These are phyloP conservation scores for Bryconaethiops microstoma DNA, from an alignment of 2,797 vertebrate genomes.

Conservation along the genomic window DNA sequence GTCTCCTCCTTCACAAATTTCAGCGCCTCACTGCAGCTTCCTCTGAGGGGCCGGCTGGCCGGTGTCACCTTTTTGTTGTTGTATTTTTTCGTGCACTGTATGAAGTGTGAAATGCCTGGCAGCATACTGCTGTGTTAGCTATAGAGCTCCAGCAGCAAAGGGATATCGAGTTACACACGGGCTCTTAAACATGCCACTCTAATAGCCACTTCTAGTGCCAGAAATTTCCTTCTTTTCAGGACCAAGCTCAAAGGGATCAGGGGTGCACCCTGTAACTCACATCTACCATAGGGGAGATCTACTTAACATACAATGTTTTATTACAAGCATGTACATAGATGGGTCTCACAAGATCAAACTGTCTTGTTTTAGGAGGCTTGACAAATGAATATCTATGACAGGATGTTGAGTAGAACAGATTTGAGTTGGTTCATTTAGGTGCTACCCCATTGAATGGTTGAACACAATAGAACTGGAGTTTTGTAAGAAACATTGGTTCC, in stretches of 20 bases:
- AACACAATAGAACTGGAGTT: too few relatives aligned
- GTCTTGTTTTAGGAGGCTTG: neutral
- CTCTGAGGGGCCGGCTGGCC: neutral
- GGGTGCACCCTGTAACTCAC: neutral
- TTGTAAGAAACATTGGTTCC: too few relatives aligned
- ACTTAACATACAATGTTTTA: neutral
- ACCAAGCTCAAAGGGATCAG: neutral
- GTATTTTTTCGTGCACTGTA: constrained; percentile 9
- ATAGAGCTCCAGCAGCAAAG: constrained; percentile 15
- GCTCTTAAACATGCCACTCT: constrained; percentile 16
- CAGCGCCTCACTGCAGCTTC: neutral
- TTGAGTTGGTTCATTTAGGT: too few relatives aligned
- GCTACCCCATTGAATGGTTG: too few relatives aligned
- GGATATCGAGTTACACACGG: constrained; percentile 31
- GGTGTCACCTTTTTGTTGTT: constrained; percentile 32
- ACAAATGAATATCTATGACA: neutral
- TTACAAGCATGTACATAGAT: neutral
- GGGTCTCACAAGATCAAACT: neutral
- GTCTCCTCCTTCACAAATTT: constrained; percentile 24
- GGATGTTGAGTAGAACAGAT: too few relatives aligned
- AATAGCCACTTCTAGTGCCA: neutral
- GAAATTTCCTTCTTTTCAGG: neutral
- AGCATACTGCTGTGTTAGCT: constrained; percentile 7
- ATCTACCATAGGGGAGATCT: neutral
- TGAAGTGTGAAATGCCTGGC: constrained; percentile 44